Conservation (phyloP, 2,113 vertebrate species). For the Poecilia latipinna region DNA sequence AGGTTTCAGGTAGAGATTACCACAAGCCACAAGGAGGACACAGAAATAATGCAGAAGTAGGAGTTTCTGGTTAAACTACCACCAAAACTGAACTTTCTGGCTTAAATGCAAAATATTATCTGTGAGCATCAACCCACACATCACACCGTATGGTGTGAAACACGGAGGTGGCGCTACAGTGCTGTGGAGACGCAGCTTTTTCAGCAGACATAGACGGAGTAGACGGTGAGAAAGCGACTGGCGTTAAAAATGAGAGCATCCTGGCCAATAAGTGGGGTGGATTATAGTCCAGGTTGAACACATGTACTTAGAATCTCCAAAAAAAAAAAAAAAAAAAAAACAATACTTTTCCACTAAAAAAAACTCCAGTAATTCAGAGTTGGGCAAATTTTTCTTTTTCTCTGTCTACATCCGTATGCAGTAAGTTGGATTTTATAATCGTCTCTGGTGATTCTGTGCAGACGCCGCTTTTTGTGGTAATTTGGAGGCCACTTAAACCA, state of each 20-base stretch:
- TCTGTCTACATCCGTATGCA: neutral
- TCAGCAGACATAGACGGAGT: neutral
- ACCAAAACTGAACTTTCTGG: neutral
- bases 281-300: neutral
- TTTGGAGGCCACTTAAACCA: neutral
- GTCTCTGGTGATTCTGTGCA: slow-evolving; percentile 10
- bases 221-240: neutral
- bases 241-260: neutral
- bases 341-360: too few species aligned
- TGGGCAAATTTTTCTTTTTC: slow-evolving; percentile 11
- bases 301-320: slow-evolving; percentile 29
- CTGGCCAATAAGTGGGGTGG: neutral
- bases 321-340: neutral
- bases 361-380: slow-evolving; percentile 3
- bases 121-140: neutral
- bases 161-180: neutral
- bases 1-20: too few species aligned
- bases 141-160: neutral
- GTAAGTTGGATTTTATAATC: slow-evolving; percentile 12
- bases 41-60: neutral
- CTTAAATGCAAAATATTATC: neutral
- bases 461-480: slow-evolving; percentile 2
- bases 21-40: neutral
- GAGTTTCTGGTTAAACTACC: neutral
- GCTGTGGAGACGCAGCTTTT: neutral